Evolutionary conservation across 1,140 invertebrate species (phyloP).

Genomic region (Glomeris maerens): DNA sequence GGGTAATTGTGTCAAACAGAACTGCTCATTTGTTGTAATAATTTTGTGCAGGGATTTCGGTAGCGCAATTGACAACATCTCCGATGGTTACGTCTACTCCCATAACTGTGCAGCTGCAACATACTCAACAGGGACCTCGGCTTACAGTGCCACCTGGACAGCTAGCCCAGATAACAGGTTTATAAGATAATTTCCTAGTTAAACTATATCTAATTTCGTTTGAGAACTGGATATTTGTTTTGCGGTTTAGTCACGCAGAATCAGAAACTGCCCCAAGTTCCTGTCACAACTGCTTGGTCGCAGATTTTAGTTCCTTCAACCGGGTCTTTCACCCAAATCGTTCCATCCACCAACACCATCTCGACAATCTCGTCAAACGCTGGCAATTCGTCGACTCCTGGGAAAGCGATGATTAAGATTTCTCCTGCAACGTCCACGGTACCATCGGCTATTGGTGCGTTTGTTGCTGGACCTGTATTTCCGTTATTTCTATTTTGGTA

Average conservation of each 20-base stretch:
- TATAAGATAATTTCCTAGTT: too few relatives aligned
- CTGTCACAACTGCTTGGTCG: too few relatives aligned
- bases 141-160: slow-evolving; percentile 34
- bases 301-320: too few relatives aligned
- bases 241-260: too few relatives aligned
- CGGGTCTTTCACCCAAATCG: too few relatives aligned
- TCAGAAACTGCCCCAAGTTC: too few relatives aligned
- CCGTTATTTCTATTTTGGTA: too few relatives aligned
- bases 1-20: not conserved
- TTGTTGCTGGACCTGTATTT: not conserved
- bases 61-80: slow-evolving; percentile 12
- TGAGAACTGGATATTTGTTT: too few relatives aligned
- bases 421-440: not conserved
- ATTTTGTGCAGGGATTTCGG: slow-evolving; percentile 10
- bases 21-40: slow-evolving; percentile 3
- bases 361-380: too few relatives aligned
- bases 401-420: not conserved
- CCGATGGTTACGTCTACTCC: slow-evolving; percentile 17
- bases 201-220: too few relatives aligned
- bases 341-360: too few relatives aligned
- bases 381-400: too few relatives aligned
- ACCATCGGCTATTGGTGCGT: not conserved
- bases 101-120: slow-evolving; percentile 32
- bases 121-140: slow-evolving; percentile 29
- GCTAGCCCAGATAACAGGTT: slow-evolving; percentile 27